Percentiles rank a stretch among this genome's conserved stretches.
Conservation (phyloP, 2,113 vertebrate species). For the Oreochromis aureus region DNA sequence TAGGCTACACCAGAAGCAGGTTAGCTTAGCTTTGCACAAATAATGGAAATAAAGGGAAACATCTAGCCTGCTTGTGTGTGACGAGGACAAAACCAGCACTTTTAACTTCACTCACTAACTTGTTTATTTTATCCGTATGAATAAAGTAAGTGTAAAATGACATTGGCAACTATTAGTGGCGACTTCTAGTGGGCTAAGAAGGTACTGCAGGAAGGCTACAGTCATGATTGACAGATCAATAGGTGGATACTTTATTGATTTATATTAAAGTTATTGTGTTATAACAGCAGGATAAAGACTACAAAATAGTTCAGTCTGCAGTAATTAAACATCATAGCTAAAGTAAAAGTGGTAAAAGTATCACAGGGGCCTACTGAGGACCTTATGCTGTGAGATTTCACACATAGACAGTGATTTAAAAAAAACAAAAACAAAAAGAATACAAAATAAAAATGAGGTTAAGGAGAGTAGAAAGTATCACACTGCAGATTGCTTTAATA, state of each 20-base stretch:
- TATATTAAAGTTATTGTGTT: not conserved
- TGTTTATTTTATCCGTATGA: not conserved
- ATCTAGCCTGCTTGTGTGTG: not conserved
- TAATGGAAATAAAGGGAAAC: not conserved
- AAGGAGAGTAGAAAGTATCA: not conserved
- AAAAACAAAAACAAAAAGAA: not conserved
- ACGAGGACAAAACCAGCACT: not conserved
- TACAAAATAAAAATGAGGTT: not conserved
- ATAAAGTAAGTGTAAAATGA: not conserved
- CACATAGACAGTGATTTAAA: not conserved
- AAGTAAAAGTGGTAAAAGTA: not conserved
- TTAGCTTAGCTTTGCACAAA: not conserved
- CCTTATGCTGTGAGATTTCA: not conserved
- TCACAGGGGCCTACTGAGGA: not conserved
- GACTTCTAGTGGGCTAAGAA: not conserved
- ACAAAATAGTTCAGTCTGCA: not conserved
- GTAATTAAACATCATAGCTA: not conserved
- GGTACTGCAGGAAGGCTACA: not conserved
- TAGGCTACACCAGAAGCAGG: not conserved
- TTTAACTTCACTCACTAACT: not conserved
- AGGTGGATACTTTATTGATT: not conserved
- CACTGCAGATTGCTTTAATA: not conserved
- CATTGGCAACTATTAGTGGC: not conserved
- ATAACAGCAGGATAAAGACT: not conserved
- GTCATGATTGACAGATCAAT: fast-evolving